Evolutionary conservation across 2,113 vertebrate genomes (phyloP).

Genomic region (Lethenteron reissneri): DNA sequence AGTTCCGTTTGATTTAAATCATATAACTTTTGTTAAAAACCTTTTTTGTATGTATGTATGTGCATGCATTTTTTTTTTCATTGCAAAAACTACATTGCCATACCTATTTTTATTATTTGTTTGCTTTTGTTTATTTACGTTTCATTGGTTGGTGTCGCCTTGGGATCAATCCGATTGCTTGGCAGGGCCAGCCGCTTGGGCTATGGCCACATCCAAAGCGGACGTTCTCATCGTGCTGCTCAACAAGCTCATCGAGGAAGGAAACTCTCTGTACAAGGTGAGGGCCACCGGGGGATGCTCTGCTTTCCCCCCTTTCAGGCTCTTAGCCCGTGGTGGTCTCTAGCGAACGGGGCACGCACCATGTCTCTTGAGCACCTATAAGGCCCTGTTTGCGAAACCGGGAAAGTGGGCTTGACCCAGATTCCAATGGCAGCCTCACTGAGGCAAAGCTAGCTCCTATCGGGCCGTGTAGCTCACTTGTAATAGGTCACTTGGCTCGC

Average conservation of each 20-base stretch:
- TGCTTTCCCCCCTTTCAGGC: too few relatives aligned
- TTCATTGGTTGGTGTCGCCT: not conserved
- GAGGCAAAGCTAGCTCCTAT: too few relatives aligned
- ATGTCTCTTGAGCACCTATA: too few relatives aligned
- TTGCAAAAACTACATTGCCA: not conserved
- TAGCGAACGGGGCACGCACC: too few relatives aligned
- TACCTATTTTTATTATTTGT: not conserved
- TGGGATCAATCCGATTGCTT: slow-evolving; percentile 11
- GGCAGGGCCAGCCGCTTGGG: slow-evolving; percentile 90
- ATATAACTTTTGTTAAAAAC: too few relatives aligned
- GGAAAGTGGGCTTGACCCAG: too few relatives aligned
- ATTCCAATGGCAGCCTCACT: too few relatives aligned
- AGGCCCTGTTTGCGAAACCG: too few relatives aligned
- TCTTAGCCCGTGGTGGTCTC: too few relatives aligned
- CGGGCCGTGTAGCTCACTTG: too few relatives aligned
- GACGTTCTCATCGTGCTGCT: slow-evolving; percentile 93
- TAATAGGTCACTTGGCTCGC: too few relatives aligned
- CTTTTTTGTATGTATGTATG: not conserved
- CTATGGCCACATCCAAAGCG: slow-evolving; percentile 95
- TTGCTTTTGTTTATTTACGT: not conserved
- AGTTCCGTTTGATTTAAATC: too few relatives aligned
- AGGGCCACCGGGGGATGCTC: not conserved
- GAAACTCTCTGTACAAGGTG: slow-evolving; percentile 84
- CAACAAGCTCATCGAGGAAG: slow-evolving; percentile 97
- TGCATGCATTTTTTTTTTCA: slow-evolving; percentile 3